These are phyloP conservation scores for Panurus biarmicus DNA, from an alignment of 2,113 vertebrate genomes.

Conservation along the genomic window DNA sequence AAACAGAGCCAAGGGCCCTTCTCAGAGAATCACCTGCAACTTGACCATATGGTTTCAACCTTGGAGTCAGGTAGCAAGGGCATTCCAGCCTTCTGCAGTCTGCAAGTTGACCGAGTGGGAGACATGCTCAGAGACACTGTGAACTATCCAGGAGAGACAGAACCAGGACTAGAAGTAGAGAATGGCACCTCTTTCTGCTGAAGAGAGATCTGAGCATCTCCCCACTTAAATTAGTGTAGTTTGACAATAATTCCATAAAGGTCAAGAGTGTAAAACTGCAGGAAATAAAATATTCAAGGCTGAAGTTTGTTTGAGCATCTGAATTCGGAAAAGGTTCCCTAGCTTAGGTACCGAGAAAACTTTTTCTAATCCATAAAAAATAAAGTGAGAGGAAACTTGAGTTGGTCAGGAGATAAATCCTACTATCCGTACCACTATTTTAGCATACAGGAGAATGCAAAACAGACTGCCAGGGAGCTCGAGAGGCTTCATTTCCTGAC, in stretches of 20 bases:
- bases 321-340: neutral
- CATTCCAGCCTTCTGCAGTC: constrained; percentile 36
- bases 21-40: constrained; percentile 51
- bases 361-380: neutral
- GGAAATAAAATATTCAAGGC: neutral
- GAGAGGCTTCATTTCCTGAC: constrained; percentile 10
- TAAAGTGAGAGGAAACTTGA: neutral
- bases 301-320: neutral
- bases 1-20: constrained; percentile 63
- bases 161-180: neutral
- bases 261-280: neutral
- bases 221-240: neutral
- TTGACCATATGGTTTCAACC: constrained; percentile 66
- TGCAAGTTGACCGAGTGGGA: neutral
- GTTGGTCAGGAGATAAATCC: neutral
- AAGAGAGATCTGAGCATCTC: neutral
- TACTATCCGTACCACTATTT: neutral
- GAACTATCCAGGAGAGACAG: neutral
- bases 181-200: neutral
- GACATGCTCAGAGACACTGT: neutral
- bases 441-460: neutral
- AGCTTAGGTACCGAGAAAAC: neutral
- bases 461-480: neutral
- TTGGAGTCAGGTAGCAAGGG: constrained; percentile 58
- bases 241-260: neutral